Base-by-base conservation (phyloP, 2,888 invertebrate genomes). In the Drosophila tripunctata region DNA sequence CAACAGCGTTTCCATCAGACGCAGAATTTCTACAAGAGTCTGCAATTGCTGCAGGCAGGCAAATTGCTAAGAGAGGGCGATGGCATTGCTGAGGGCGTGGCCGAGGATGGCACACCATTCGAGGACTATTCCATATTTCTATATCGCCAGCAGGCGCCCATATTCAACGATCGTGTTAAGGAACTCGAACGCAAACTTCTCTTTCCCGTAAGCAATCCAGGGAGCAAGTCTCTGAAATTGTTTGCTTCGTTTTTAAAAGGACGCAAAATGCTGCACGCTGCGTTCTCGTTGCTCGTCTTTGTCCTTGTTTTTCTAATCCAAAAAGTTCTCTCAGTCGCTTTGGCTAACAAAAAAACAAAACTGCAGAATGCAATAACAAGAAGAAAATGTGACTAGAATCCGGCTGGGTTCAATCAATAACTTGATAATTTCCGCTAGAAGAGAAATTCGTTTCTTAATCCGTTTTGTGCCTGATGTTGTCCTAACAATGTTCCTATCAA, bases 61-160 rank as follows among this genome's bases (percentile, higher is more conserved):
- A 95, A 94, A 44, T 84, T 91, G 19, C 67, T 92, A 60, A 93
- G 94, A 66, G 92, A 93, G 74, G 87, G 87, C 17, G 60, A 93
- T 73, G 81, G 81, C 6, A 27, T 24, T 3, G 47, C 50, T 21
- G 82, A 77, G 44, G 80, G 85, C 12, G 63, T 85, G 31, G 93
- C 94, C 22, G 93, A 94, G 24, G 92, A 93, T 3, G 92, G 92
- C 54, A 92, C 92, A 71, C 95, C 96, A 63, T 94, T 96, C 88
- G 95, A 96, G 92, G 95, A 96, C 92, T 96, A 96, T 92, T 96
- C 96, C 21, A 93, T 97, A 87, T 96, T 95, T 92, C 93, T 96
- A 88, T 97, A 97, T 92, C 93, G 97, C 50, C 96, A 96, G 91
- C 95, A 95, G 58, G 96, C 97, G 12, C 95, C 96, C 5, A 94